Evolutionary conservation across 2,113 vertebrate genomes (phyloP).

Genomic region (Fregata magnificens): DNA sequence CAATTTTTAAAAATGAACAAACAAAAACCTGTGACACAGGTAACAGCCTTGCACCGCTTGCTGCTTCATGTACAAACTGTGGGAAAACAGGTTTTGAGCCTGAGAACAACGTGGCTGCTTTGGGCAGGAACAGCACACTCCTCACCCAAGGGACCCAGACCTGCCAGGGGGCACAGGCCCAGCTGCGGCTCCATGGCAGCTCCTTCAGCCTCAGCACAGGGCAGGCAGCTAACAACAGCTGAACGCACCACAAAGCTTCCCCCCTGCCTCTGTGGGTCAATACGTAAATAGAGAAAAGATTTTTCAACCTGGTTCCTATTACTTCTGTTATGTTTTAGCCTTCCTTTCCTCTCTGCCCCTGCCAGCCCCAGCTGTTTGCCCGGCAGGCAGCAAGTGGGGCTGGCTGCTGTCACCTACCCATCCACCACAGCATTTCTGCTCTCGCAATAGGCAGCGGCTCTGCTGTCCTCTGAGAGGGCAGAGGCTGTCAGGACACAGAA

Average conservation of each 20-base stretch:
- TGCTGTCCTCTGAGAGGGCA: fast-evolving
- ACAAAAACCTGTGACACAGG: not conserved
- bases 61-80: not conserved
- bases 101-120: not conserved
- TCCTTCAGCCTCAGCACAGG: not conserved
- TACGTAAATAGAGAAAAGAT: not conserved
- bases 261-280: not conserved
- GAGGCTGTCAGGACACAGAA: not conserved
- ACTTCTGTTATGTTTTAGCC: conserved; percentile 6
- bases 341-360: not conserved
- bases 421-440: not conserved
- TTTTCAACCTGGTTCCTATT: conserved; percentile 29
- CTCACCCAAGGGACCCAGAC: fast-evolving
- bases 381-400: not conserved
- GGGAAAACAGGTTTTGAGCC: not conserved
- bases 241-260: not conserved
- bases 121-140: not conserved
- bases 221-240: not conserved
- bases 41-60: not conserved
- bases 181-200: not conserved
- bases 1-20: not conserved
- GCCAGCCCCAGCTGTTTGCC: not conserved
- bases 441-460: not conserved
- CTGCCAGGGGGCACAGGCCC: fast-evolving
- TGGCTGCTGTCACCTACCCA: not conserved